phyloP scores from a whole-genome alignment of 2,113 vertebrate species.

The Coracopsis vasa region DNA sequence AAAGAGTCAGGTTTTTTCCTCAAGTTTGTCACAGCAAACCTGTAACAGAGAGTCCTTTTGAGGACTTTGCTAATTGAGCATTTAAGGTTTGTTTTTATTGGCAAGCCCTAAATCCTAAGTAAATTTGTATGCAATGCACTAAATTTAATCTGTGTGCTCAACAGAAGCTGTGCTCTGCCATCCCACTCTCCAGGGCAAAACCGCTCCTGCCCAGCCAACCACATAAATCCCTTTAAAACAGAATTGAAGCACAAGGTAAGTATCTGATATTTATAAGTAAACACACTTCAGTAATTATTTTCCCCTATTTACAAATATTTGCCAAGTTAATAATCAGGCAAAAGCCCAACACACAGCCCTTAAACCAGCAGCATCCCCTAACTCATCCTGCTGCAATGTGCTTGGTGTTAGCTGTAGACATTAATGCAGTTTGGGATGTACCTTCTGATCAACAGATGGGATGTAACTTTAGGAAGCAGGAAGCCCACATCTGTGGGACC shows the following conservation, averaged over 20 bases:
- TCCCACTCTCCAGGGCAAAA: not conserved
- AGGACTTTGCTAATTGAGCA: not conserved
- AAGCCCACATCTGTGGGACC: not conserved
- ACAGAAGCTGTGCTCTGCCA: not conserved
- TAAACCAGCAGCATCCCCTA: not conserved
- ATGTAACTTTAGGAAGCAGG: not conserved
- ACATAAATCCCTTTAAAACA: not conserved
- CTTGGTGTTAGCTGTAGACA: rapidly evolving
- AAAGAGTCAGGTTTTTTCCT: not conserved
- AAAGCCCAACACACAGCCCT: not conserved
- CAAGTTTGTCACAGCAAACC: not conserved
- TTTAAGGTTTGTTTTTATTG: not conserved
- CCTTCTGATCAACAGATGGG: not conserved
- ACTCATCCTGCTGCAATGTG: rapidly evolving
- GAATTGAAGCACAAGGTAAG: not conserved
- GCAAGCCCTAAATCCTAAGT: not conserved
- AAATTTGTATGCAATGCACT: not conserved
- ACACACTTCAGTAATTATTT: not conserved
- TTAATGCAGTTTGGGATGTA: not conserved
- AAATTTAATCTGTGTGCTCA: not conserved
- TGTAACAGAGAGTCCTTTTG: not conserved
- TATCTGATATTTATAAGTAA: not conserved
- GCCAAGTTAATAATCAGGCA: not conserved
- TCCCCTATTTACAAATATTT: not conserved
- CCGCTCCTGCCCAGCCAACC: not conserved